Evolutionary conservation across 2,888 invertebrate species (phyloP).

Genomic region (Blastobasis adustella): DNA sequence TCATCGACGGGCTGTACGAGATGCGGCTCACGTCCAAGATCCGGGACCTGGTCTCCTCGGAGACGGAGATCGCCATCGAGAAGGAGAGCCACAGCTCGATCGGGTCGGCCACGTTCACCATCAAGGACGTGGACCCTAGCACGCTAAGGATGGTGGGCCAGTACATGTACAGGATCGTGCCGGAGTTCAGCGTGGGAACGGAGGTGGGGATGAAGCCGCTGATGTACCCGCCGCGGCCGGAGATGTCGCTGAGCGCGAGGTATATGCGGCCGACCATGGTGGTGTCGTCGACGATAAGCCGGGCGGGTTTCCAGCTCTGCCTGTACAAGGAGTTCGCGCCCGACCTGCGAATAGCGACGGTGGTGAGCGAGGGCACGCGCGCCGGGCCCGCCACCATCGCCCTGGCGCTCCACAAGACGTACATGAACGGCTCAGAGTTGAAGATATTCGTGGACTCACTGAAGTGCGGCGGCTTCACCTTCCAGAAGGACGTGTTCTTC

Average conservation of each 20-base stretch:
- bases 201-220: slow-evolving; percentile 50
- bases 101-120: slow-evolving; percentile 40
- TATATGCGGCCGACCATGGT: slow-evolving; percentile 42
- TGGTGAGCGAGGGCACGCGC: slow-evolving; percentile 43
- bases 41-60: slow-evolving; percentile 55
- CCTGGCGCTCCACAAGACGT: slow-evolving; percentile 52
- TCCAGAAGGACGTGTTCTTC: slow-evolving; percentile 54
- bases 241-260: slow-evolving; percentile 51
- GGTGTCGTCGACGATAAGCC: slow-evolving; percentile 51
- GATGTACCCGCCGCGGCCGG: slow-evolving; percentile 35
- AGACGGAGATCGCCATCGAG: slow-evolving; percentile 55
- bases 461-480: slow-evolving; percentile 59
- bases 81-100: slow-evolving; percentile 42
- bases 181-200: slow-evolving; percentile 48
- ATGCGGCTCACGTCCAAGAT: slow-evolving; percentile 57
- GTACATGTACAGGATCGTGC: slow-evolving; percentile 50
- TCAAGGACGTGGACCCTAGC: slow-evolving; percentile 56
- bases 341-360: slow-evolving; percentile 50
- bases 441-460: slow-evolving; percentile 63
- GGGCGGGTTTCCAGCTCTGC: slow-evolving; percentile 52
- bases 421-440: slow-evolving; percentile 47
- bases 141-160: slow-evolving; percentile 50
- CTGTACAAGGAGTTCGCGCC: slow-evolving; percentile 50
- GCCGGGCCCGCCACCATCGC: slow-evolving; percentile 41
- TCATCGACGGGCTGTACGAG: slow-evolving; percentile 40